Evolutionary conservation across 1,140 invertebrate genomes (phyloP), one percentile per base, ranked within the genome.

Genomic region (Paralvinella palmiformis): DNA sequence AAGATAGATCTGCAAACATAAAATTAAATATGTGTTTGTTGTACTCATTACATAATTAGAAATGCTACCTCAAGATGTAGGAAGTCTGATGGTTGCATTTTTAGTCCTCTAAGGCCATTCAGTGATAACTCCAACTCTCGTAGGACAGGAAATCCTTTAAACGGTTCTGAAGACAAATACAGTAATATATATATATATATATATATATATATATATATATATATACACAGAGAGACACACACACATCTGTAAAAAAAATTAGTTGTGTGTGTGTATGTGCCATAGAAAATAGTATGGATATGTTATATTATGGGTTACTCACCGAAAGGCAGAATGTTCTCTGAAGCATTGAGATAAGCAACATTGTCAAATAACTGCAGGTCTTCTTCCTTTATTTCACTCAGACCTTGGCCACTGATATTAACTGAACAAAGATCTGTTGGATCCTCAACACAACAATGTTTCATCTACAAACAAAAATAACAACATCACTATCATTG

Each of bases 361-460:
- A 80, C 75, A 74, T 77, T 79, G 65, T 80, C 77, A 71, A 80
- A 80, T 6, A 79, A 62, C 17, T 63, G 60, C 50, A 80, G 68
- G 64, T 80, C 79, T 59, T 78, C 78, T 65, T 79, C 76, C 55
- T 75, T 78, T 1, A 71, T 71, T 61, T 78, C 74, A 32, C 65
- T 66, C 27, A 80, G 62, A 20, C 72, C 73, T 59, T 75, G 69
- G 27, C 73, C 73, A 59, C 70, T 58, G 52, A 80, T 76, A 52
- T 79, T 79, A 2, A 79, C 65, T 31, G 75, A 75, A 56, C 77
- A 79, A 29, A 80, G 62, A 63, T 80, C 77, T 27, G 72, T 61
- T 13, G 79, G 79, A 59, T 80, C 78, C 41, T 79, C 77, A 5
- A 80, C 73, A 69, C 77, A 79, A 56, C 75, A 78, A 52, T 79